A percentile compares a stretch with the other conserved stretches of the same genome.
Conservation (phyloP, 35 echinoderm and acorn worm species). For the Ptychodera flava region DNA sequence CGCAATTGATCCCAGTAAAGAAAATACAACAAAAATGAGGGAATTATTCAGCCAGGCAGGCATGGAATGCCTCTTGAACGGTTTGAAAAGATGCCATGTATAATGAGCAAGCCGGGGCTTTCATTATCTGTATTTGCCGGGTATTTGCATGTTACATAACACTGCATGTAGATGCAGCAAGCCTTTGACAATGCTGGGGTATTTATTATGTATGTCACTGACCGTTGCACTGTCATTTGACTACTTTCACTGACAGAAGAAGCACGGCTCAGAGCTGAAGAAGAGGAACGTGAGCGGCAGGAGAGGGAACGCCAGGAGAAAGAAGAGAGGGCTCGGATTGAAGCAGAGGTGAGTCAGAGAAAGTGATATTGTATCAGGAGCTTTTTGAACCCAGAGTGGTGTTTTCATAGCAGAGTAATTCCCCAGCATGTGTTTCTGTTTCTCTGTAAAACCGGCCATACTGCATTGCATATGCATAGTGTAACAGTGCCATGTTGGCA, state of each 20-base stretch:
- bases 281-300: constrained; percentile 71
- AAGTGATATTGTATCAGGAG: neutral
- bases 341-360: constrained; percentile 68
- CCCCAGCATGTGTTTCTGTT: too few relatives aligned
- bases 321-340: constrained; percentile 79
- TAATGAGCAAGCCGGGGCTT: too few relatives aligned
- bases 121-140: neutral
- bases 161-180: neutral
- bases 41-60: too few relatives aligned
- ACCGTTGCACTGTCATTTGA: neutral
- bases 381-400: too few relatives aligned
- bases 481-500: too few relatives aligned
- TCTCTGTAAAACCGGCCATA: too few relatives aligned
- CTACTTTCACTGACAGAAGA: constrained; percentile 44
- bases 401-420: too few relatives aligned
- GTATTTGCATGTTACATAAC: neutral
- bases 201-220: neutral
- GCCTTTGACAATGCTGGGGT: neutral
- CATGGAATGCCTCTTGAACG: too few relatives aligned
- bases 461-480: too few relatives aligned
- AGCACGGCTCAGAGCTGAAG: constrained; percentile 61
- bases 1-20: too few relatives aligned
- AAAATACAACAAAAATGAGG: too few relatives aligned
- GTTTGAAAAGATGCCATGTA: too few relatives aligned
- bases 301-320: constrained; percentile 72